These are phyloP conservation scores for Illadopsis cleaveri DNA, from an alignment of 2,113 vertebrate genomes.

Conservation along the genomic window DNA sequence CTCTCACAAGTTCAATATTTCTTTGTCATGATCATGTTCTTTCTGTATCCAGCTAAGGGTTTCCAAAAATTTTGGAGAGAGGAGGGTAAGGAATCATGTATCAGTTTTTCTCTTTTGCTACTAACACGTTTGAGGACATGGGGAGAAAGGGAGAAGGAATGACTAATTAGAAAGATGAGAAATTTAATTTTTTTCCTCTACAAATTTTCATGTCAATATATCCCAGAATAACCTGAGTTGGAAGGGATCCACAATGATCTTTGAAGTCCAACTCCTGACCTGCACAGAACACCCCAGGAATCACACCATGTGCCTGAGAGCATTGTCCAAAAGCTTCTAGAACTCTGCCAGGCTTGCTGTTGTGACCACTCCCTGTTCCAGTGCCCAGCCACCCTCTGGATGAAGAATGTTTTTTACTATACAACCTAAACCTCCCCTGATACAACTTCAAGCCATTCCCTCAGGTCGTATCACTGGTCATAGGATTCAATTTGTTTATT, in stretches of 20 bases:
- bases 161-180: background rate
- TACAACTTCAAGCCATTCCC: background rate
- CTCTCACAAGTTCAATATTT: background rate
- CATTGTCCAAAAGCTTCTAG: background rate
- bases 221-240: background rate
- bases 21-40: background rate
- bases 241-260: background rate
- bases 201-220: background rate
- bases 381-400: background rate
- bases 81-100: background rate
- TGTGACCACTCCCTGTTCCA: background rate
- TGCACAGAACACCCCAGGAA: background rate
- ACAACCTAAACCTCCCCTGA: background rate
- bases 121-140: accelerated
- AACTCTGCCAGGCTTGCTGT: background rate
- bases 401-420: accelerated
- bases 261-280: background rate
- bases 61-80: background rate
- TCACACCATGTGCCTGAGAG: background rate
- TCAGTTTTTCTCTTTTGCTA: background rate
- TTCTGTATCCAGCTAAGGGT: background rate
- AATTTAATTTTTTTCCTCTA: background rate
- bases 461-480: background rate
- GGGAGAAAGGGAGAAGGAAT: background rate
- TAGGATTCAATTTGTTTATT: background rate